These are phyloP conservation scores for Phylloscopus trochiloides DNA, from an alignment of 2,113 vertebrate species.

Conservation along the genomic window DNA sequence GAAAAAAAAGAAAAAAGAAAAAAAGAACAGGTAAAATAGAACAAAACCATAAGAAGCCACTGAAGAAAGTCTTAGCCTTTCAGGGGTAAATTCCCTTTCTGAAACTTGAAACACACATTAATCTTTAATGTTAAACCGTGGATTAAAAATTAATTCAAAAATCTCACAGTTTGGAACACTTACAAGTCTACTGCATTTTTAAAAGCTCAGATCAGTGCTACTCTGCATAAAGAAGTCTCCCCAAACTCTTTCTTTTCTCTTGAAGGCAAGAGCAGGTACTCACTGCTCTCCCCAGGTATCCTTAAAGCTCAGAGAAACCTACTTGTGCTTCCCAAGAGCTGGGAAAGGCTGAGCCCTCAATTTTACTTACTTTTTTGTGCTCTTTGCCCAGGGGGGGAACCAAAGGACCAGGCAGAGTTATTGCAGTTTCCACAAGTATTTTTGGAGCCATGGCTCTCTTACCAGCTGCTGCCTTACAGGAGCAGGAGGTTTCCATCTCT, in stretches of 20 bases:
- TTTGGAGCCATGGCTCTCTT: not conserved
- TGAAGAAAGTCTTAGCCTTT: constrained; percentile 6
- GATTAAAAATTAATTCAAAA: constrained; percentile 74
- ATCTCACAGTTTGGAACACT: constrained; percentile 68
- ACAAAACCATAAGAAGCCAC: not conserved
- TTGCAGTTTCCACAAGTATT: not conserved
- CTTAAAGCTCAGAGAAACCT: not conserved
- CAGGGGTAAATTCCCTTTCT: constrained; percentile 36
- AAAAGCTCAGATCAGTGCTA: constrained; percentile 49
- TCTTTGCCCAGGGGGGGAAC: not conserved
- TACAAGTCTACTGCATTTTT: constrained; percentile 70
- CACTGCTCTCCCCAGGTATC: not conserved
- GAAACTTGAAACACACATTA: constrained; percentile 56
- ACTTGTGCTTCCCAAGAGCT: not conserved
- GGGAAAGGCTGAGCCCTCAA: not conserved
- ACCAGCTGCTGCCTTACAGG: not conserved
- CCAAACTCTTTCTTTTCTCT: not conserved
- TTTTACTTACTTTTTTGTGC: not conserved
- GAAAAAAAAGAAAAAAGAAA: no score
- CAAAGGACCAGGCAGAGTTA: not conserved
- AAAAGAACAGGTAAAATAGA: not conserved
- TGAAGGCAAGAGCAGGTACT: not conserved
- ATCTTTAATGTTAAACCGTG: constrained; percentile 71
- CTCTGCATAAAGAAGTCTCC: constrained; percentile 37
- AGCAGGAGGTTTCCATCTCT: not conserved